Base-by-base conservation (phyloP, 2,888 invertebrate species). In the Euzetes globulus region DNA sequence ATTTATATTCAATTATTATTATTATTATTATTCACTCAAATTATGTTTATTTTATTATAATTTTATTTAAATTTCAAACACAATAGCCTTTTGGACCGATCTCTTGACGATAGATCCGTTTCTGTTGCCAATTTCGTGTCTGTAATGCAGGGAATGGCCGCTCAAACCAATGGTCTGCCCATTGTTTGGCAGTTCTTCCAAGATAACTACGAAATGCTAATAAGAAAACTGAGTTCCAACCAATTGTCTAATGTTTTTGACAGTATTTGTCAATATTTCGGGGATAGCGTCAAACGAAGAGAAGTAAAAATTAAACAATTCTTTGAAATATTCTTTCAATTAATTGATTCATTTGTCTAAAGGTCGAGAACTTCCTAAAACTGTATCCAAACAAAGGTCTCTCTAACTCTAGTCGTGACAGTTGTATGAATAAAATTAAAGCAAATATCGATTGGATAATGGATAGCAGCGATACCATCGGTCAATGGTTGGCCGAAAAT, bases 161-260 rank as follows among this genome's bases (percentile, higher is more conserved):
- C 79, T 0, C 94, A 94, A 83, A 89, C 90, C 0, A 84, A 87
- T 0, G 95, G 93, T 7, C 87, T 87, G 0, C 83, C 86, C 1
- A 82, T 93, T 0, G 89, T 91, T 0, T 95, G 95, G 94, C 87
- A 90, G 80, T 90, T 91, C 84, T 88, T 91, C 11, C 86, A 92
- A 27, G 84, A 87, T 70, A 87, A 91, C 79, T 95, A 74, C n/a
- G 68, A 47, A 70, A 74, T 74, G 74, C 55, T 74, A 33, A n/a
- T 55, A 11, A 27, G 74, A 50, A 74, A 74, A 60, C 52, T 74
- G 25, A 50, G 47, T 37, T 47, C 50, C 1, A 22, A 1, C n/a
- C 73, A 73, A 41, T 41, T 74, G n/a, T 22, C 19, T 7, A 37
- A 11, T 65, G 37, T 37, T 29, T 65, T 65, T 13, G 37, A 7